Conservation (phyloP, 2,113 vertebrate species). For the Propithecus coquereli region DNA sequence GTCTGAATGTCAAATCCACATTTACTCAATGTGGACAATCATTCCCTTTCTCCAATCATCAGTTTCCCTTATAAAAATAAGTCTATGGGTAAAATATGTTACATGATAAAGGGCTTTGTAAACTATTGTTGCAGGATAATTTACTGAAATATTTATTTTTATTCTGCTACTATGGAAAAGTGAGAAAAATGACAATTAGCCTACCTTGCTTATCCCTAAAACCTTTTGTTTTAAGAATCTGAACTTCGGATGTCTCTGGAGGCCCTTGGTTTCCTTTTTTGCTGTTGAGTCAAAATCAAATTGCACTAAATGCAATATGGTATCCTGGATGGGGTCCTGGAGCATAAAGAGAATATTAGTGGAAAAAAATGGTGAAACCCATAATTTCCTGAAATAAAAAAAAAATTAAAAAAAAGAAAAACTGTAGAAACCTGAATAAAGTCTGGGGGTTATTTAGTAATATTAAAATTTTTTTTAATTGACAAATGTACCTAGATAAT, state of each 20-base stretch:
- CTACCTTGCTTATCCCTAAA: background rate
- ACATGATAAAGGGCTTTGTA: background rate
- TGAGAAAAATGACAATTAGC: background rate
- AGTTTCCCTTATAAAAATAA: background rate
- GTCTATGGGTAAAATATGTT: background rate
- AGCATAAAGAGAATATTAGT: background rate
- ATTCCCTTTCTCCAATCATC: background rate
- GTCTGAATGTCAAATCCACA: background rate
- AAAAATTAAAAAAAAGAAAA: background rate
- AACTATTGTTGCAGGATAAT: background rate
- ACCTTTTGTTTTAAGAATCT: background rate
- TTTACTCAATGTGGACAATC: background rate
- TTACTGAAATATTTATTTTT: background rate
- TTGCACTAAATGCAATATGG: background rate
- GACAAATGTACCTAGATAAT: background rate
- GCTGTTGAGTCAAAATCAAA: background rate
- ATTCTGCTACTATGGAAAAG: background rate
- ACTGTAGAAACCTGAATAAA: background rate
- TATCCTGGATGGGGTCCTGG: background rate
- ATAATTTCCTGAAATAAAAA: no score
- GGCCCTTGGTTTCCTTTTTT: background rate
- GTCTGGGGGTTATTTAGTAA: background rate
- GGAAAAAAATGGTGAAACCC: background rate
- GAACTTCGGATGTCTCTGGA: background rate
- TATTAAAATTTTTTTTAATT: background rate